phyloP scores from a whole-genome alignment of 2,797 vertebrate genomes.

The Cirrhinus molitorella region DNA sequence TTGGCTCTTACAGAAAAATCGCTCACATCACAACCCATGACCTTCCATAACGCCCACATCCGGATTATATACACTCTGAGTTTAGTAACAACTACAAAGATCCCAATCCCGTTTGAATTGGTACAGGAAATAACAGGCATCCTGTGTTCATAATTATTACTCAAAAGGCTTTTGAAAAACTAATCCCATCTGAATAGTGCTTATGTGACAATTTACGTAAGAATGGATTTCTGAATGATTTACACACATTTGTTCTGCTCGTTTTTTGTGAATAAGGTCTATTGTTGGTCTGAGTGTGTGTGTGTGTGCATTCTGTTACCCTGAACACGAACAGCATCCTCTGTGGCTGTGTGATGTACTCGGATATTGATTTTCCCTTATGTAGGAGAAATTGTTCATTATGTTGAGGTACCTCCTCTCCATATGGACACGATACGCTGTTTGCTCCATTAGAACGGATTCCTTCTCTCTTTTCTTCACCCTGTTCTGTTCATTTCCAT shows the following conservation, averaged over 20 bases:
- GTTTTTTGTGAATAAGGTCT: slow-evolving; percentile 1
- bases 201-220: slow-evolving; percentile 13
- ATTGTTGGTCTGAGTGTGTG: slow-evolving; percentile 24
- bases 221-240: slow-evolving; percentile 21
- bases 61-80: background rate
- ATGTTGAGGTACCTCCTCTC: slow-evolving; percentile 22
- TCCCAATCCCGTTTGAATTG: background rate
- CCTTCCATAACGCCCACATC: background rate
- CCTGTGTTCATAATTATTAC: background rate
- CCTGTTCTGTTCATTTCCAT: slow-evolving; percentile 38
- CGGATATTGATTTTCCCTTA: slow-evolving; percentile 46
- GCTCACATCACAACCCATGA: background rate
- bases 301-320: slow-evolving; percentile 48
- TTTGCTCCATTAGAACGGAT: slow-evolving; percentile 19
- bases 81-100: background rate
- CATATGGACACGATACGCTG: slow-evolving; percentile 33
- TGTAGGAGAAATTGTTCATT: slow-evolving; percentile 36
- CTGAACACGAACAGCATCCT: slow-evolving; percentile 71
- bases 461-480: slow-evolving; percentile 8
- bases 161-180: background rate
- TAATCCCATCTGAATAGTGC: background rate
- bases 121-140: background rate
- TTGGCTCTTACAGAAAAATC: background rate
- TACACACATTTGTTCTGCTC: slow-evolving; percentile 14
- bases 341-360: slow-evolving; percentile 37